These are phyloP conservation scores for Antechinus stuartii DNA, from an alignment of 2,113 vertebrate species.

Conservation along the genomic window DNA sequence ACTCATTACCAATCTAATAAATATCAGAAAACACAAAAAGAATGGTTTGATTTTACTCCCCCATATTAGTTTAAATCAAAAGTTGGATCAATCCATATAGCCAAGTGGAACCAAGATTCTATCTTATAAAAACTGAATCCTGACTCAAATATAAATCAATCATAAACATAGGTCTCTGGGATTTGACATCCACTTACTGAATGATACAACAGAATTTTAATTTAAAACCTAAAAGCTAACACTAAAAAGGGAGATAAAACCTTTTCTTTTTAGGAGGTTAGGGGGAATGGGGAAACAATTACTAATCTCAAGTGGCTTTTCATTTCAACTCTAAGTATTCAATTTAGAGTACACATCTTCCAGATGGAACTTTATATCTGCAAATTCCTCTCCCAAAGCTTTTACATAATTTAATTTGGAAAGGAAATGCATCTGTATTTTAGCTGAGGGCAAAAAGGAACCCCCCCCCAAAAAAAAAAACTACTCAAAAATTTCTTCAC, in stretches of 20 bases:
- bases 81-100: not conserved
- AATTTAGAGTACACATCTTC: constrained; percentile 62
- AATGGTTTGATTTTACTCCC: constrained; percentile 58
- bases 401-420: constrained; percentile 50
- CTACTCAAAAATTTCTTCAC: constrained; percentile 30
- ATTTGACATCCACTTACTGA: constrained; percentile 73
- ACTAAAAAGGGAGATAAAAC: constrained; percentile 71
- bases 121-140: constrained; percentile 45
- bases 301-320: constrained; percentile 74
- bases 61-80: constrained; percentile 70
- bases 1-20: constrained; percentile 41
- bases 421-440: constrained; percentile 50
- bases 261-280: not conserved
- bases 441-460: constrained; percentile 61
- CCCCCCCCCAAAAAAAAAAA: not conserved
- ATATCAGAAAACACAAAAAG: constrained; percentile 59
- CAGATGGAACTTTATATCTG: constrained; percentile 58
- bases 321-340: constrained; percentile 69
- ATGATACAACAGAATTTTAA: constrained; percentile 74
- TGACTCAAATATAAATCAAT: constrained; percentile 59
- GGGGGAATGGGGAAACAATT: constrained; percentile 40
- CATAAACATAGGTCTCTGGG: constrained; percentile 74
- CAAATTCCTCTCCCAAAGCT: constrained; percentile 57
- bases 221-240: constrained; percentile 71
- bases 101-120: constrained; percentile 10